A percentile compares a stretch with the other conserved stretches of the same genome.
Evolutionary conservation across 2,797 vertebrate species (phyloP).

Genomic region (Acanthornis magna): DNA sequence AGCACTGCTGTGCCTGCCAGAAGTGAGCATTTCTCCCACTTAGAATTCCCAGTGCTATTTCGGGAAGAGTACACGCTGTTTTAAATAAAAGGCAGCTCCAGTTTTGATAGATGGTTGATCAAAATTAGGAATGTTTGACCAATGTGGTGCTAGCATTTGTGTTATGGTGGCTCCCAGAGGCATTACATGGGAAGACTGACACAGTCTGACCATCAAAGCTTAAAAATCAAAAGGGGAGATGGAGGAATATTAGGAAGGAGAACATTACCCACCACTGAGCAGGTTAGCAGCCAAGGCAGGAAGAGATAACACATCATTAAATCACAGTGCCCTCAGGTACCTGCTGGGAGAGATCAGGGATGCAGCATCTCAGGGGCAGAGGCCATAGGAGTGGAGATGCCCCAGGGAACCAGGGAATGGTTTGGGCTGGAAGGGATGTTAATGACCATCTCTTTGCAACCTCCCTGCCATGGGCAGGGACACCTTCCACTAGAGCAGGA

Average conservation of each 20-base stretch:
- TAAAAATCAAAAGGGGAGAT: neutral
- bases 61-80: neutral
- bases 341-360: neutral
- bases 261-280: neutral
- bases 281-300: neutral
- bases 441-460: neutral
- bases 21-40: neutral
- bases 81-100: neutral
- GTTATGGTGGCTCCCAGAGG: neutral
- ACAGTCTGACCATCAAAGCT: neutral
- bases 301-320: accelerated
- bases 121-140: neutral
- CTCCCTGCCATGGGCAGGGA: neutral
- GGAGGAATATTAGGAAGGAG: too few relatives aligned
- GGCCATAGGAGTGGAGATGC: accelerated
- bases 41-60: neutral
- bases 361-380: accelerated
- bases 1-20: neutral
- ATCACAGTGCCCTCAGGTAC: neutral
- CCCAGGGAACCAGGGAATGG: neutral
- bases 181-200: neutral
- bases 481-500: neutral
- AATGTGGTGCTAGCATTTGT: neutral
- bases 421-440: neutral
- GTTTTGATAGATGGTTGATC: neutral